phyloP scores from a whole-genome alignment of 2,797 vertebrate genomes.

The Epinephelus awoara region DNA sequence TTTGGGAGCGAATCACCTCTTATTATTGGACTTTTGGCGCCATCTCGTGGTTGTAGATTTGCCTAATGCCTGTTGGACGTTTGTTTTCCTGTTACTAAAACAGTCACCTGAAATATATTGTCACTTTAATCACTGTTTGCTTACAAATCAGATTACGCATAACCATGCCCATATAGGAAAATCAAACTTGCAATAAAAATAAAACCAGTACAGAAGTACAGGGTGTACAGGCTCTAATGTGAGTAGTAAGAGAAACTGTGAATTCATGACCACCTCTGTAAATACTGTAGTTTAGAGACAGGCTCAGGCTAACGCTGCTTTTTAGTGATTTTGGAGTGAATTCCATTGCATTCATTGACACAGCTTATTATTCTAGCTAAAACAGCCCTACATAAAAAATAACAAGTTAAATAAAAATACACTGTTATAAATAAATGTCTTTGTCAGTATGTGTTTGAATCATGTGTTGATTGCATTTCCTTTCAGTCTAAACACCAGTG shows the following conservation, averaged over 20 bases:
- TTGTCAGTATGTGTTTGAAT: constrained; percentile 19
- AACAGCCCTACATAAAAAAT: constrained; percentile 23
- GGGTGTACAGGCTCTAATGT: constrained; percentile 21
- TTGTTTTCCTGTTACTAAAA: neutral
- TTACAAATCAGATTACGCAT: neutral
- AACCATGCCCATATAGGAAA: neutral
- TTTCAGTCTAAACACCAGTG: neutral
- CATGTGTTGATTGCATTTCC: neutral
- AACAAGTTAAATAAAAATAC: constrained; percentile 24
- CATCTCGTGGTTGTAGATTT: constrained; percentile 54
- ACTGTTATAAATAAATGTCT: constrained; percentile 18
- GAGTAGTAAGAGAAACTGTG: constrained; percentile 33
- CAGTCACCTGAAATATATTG: neutral
- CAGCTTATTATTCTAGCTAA: constrained; percentile 13
- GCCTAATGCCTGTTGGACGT: neutral
- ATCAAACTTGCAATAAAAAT: constrained; percentile 34
- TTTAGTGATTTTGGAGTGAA: constrained; percentile 38
- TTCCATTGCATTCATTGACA: constrained; percentile 19
- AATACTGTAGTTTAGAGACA: constrained; percentile 43
- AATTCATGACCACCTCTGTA: constrained; percentile 49
- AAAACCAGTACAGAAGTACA: constrained; percentile 1
- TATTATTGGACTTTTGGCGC: constrained; percentile 49
- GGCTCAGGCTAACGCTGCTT: constrained; percentile 35
- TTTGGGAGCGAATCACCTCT: fast-evolving
- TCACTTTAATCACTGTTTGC: neutral